A percentile compares a stretch with the other conserved stretches of the same genome.
phyloP scores from a whole-genome alignment of 2,888 invertebrate species.

The Fragum sueziense region DNA sequence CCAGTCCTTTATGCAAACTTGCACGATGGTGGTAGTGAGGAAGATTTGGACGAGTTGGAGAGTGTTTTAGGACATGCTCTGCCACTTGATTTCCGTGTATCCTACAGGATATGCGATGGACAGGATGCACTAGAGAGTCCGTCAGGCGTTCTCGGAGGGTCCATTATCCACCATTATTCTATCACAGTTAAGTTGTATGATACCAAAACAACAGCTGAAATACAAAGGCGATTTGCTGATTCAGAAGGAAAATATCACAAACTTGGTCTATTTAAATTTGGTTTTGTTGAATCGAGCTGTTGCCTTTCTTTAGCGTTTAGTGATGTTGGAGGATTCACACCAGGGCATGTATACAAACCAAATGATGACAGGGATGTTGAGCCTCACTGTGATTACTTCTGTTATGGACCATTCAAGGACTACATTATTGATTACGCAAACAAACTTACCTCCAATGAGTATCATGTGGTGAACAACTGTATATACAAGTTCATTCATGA shows the following conservation, averaged over 20 bases:
- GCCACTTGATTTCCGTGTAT: constrained; percentile 74
- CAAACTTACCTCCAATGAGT: constrained; percentile 38
- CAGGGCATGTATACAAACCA: constrained; percentile 12
- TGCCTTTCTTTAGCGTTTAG: background rate
- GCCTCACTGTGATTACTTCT: background rate
- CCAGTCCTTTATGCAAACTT: constrained; percentile 20
- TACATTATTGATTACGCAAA: constrained; percentile 58
- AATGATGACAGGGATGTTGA: background rate
- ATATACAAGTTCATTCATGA: constrained; percentile 66
- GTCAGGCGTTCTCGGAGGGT: constrained; percentile 13
- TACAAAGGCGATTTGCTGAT: no score
- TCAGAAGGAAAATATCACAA: no score
- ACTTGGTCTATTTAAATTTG: background rate
- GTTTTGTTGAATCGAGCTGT: background rate
- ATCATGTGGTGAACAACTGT: constrained; percentile 31
- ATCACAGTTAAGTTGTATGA: background rate
- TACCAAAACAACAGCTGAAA: no score
- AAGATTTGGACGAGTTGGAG: constrained; percentile 61
- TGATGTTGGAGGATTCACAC: constrained; percentile 18
- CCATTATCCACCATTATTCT: constrained; percentile 4
- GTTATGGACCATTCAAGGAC: constrained; percentile 39
- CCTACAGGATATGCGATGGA: constrained; percentile 77
- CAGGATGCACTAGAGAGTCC: constrained; percentile 54
- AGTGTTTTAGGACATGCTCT: constrained; percentile 59
- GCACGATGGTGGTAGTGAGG: constrained; percentile 55